A percentile compares a stretch with the other conserved stretches of the same genome.
phyloP scores from a whole-genome alignment of 2,113 vertebrate species.

The Astur gentilis region DNA sequence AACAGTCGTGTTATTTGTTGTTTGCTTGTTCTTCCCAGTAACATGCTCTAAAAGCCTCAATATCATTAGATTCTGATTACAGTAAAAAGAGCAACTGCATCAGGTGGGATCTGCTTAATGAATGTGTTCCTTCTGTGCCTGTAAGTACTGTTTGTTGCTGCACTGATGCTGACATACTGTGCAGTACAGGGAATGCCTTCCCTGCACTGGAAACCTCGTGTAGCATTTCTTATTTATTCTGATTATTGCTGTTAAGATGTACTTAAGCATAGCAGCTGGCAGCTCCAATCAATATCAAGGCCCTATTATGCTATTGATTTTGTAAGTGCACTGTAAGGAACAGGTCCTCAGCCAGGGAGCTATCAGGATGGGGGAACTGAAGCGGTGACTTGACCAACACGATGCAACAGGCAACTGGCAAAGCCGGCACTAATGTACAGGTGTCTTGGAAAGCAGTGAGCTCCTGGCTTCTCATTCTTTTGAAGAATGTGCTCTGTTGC shows the following conservation, averaged over 20 bases:
- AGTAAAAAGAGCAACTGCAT: background rate
- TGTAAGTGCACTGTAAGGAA: background rate
- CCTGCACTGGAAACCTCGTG: background rate
- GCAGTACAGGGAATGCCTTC: background rate
- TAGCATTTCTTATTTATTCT: background rate
- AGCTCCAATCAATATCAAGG: background rate
- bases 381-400: rapidly evolving
- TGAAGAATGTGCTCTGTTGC: background rate
- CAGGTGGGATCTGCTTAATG: background rate
- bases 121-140: background rate
- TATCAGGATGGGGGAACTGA: background rate
- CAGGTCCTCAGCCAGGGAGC: background rate
- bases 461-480: background rate
- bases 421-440: background rate
- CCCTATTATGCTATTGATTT: background rate
- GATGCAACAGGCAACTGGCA: background rate
- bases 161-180: background rate
- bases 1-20: background rate
- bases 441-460: background rate
- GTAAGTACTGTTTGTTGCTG: background rate
- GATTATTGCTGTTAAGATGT: background rate
- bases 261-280: background rate
- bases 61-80: background rate
- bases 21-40: background rate
- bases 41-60: background rate